Base-by-base conservation (phyloP, 2,113 vertebrate species). In the Hippopotamus amphibius region DNA sequence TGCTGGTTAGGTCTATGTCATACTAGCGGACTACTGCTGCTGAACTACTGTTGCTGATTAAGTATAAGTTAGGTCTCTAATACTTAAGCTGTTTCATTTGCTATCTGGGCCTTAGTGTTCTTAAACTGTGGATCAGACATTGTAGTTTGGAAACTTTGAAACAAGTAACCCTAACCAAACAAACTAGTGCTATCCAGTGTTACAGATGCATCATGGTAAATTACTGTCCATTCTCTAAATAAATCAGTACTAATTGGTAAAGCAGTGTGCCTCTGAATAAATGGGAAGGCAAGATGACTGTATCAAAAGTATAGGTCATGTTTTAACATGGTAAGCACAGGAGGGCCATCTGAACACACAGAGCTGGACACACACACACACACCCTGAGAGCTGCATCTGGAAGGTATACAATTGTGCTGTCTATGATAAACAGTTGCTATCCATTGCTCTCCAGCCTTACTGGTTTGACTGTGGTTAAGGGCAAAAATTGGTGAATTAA, bases 401-500 rank as follows among this genome's bases (percentile, higher is more conserved):
- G 28, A 90, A 68, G 22, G 6, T 59, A 79, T 33, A 48, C 10
- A 33, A 61, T 33, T 17, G 1, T 57, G 9, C 28, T 46, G 5
- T 48, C 81, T 90, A 71, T 50, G 8, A 84, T 83, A 80, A 80
- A 63, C 43, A 88, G 21, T 33, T 90, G 10, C 11, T 93, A 46
- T 46, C 66, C 30, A 80, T 83, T 37, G 26, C 37, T 82, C n/a
- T 92, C 26, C 46, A 30, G 19, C 12, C 43, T 95, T 80, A 74
- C 66, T 88, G 15, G 15, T 77, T 84, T 87, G 71, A 69, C 50
- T 89, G 80, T 19, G 13, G 80, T 69, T 37, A 89, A 96, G 57
- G 68, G 83, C 61, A 95, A 82, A 93, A 91, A 85, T 15, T 63
- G 50, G 26, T 93, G 28, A 93, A 91, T 55, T 41, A 65, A 95